phyloP scores from a whole-genome alignment of 2,113 vertebrate genomes.

The Myotis davidii region DNA sequence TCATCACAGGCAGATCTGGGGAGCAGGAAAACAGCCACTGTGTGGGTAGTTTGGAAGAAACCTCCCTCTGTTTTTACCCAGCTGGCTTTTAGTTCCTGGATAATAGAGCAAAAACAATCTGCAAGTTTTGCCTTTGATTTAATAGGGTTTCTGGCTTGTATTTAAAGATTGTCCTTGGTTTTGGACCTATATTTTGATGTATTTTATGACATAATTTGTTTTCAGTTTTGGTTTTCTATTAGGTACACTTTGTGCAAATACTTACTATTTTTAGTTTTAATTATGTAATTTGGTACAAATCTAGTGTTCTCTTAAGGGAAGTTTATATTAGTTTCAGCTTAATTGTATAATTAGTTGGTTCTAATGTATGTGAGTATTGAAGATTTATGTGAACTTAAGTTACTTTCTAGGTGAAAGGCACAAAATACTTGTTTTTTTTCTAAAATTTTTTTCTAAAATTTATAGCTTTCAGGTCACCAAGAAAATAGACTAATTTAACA shows the following conservation, averaged over 20 bases:
- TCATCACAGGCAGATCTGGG: not conserved
- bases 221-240: not conserved
- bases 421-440: not conserved
- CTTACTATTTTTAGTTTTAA: conserved; percentile 48
- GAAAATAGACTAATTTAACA: not conserved
- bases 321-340: not conserved
- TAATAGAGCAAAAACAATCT: not conserved
- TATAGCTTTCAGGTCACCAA: conserved; percentile 7
- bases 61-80: conserved; percentile 32
- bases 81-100: conserved; percentile 38
- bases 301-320: not conserved
- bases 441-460: conserved; percentile 18
- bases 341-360: not conserved
- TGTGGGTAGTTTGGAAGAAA: conserved; percentile 61
- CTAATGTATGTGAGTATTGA: not conserved
- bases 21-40: conserved; percentile 48
- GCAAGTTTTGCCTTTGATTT: conserved; percentile 10
- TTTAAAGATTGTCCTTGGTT: not conserved
- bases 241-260: not conserved
- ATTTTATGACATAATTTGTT: not conserved
- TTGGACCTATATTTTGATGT: not conserved
- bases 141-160: not conserved
- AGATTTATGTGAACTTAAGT: conserved; percentile 18
- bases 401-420: conserved; percentile 31
- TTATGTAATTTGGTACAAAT: not conserved